Base-by-base conservation (phyloP, 1,140 invertebrate genomes). In the Atta texana region DNA sequence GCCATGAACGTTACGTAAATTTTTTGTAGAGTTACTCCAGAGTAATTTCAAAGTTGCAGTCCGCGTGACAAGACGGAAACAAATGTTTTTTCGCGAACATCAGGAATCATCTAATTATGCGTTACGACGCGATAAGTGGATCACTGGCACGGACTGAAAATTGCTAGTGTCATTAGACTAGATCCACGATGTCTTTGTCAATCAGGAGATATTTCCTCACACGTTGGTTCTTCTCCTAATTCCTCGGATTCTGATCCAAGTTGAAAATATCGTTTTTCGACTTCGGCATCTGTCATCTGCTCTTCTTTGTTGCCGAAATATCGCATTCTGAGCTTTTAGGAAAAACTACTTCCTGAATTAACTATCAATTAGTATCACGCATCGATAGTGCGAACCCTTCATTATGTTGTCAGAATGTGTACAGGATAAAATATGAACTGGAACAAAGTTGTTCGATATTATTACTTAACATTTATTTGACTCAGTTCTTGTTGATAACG, bases 81-180 rank as follows among this genome's bases (percentile, higher is more conserved):
- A 21, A 75, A 21, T 28, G 7, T 5, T 75, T 75, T 57, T 55
- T 18, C 7, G 16, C 18, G 28, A 71, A 16, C 28, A 18, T 24
- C 12, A 18, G 51, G n/a, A 39, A 55, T 24, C 63, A 49, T 55
- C n/a, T 14, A 49, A 81, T 80, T 80, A 34, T 61, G 39, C 34
- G n/a, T 24, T 39, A 66, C 6, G 61, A 77, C 24, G 75, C 28
- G 74, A 59, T 53, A 86, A 86, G 77, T 86, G 44, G 85, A 86
- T 86, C 64, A 86, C 72, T 78, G 34, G 84, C 10, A 85, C 74
- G 51, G 7, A 61, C 55, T 44, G 16, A 21, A 28, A 39, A 39
- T 21, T 18, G 24, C 14, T 12, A 18, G 6, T 8, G 31, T 16
- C 31, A 61, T 81, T 64, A 71, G 16, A n/a, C 53, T 12, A 39